Conservation (phyloP, 2,113 vertebrate species). For the Dascyllus trimaculatus region DNA sequence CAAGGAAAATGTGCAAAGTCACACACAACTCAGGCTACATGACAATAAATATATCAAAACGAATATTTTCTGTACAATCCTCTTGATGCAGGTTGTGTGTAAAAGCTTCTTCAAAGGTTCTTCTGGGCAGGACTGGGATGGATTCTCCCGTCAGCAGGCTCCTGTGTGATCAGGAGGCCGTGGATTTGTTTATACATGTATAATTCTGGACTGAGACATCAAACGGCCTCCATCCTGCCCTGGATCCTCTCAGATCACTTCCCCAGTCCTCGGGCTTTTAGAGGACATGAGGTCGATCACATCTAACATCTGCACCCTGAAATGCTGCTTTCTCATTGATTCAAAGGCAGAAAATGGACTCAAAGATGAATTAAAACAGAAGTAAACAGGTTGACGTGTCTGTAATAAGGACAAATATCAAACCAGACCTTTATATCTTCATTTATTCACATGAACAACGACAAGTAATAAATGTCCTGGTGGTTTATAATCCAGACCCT, state of each 20-base stretch:
- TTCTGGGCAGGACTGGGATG: background rate
- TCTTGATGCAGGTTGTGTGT: no score
- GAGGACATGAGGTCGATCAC: conserved; percentile 14
- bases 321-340: background rate
- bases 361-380: no score
- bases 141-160: conserved; percentile 5
- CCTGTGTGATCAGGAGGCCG: background rate
- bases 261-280: conserved; percentile 37
- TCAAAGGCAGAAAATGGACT: background rate
- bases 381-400: no score
- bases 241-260: conserved; percentile 54
- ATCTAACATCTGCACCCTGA: conserved; percentile 21
- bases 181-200: background rate
- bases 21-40: no score
- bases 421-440: no score
- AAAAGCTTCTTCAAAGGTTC: background rate
- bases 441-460: no score
- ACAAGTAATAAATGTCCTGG: no score
- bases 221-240: background rate
- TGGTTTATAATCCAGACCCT: no score
- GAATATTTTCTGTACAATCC: no score
- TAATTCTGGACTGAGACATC: conserved; percentile 27
- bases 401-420: no score
- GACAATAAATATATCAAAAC: no score
- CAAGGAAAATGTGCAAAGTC: no score